Evolutionary conservation across 2,888 invertebrate species (phyloP).

Genomic region (Drosophila mimica): DNA sequence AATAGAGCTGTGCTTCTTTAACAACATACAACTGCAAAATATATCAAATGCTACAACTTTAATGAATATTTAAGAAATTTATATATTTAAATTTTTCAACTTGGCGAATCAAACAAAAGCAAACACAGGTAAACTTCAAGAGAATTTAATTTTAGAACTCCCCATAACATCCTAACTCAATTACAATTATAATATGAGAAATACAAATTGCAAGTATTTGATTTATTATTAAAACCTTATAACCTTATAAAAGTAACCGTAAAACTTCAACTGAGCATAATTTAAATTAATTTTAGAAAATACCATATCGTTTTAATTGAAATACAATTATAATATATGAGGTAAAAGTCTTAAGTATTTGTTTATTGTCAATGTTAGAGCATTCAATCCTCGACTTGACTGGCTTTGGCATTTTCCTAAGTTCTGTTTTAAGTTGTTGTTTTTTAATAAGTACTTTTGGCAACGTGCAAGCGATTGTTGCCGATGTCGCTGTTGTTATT

Average conservation of each 20-base stretch:
- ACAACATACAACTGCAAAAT: not conserved
- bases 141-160: not conserved
- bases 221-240: no score
- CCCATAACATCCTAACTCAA: not conserved
- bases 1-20: not conserved
- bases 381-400: not conserved
- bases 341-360: not conserved
- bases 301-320: not conserved
- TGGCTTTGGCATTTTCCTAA: not conserved
- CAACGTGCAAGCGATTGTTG: conserved; percentile 9
- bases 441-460: conserved; percentile 52
- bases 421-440: conserved; percentile 46
- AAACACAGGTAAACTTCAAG: not conserved
- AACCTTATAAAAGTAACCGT: not conserved
- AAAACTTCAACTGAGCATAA: not conserved
- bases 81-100: not conserved
- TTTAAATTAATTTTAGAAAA: not conserved
- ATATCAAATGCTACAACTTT: not conserved
- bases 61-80: not conserved
- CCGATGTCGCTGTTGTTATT: conserved; percentile 1
- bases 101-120: not conserved
- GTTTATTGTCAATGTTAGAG: conserved; percentile 4
- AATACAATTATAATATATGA: not conserved
- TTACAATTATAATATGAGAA: not conserved
- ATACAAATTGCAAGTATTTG: not conserved